Base-by-base conservation (phyloP, 1,140 invertebrate genomes). In the Drosophila asahinai region DNA sequence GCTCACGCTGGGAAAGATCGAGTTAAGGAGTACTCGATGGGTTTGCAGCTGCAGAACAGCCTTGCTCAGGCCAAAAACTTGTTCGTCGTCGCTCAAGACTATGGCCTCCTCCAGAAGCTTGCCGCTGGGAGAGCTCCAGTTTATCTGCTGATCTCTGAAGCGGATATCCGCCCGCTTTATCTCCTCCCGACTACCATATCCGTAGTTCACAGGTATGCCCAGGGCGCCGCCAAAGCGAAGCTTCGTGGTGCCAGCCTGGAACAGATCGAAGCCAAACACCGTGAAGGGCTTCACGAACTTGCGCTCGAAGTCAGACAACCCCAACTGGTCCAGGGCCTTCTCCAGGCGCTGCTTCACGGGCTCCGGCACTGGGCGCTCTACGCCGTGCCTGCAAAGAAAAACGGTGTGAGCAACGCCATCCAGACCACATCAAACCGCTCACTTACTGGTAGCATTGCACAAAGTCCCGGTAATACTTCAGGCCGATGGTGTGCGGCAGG, bases 21-120 rank as follows among this genome's bases (percentile, higher is more conserved):
- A 94, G 79, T 95, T 94, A 48, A 94, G 83, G 15, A 94, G 83
- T 8, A 95, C 78, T 75, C 95, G 94, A 52, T 94, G 89, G 9
- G 94, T 95, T 58, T 95, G 93, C 12, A 94, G 91, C 86, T 94
- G 94, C 58, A 95, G 86, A 48, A 97, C 94, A 93, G 97, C 95
- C 66, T 95, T 94, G 58, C 96, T 96, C 25, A 97, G 95, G 12
- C 95, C 96, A 94, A 97, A 97, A 63, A 96, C 94, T 86, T 97
- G 95, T 6, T 96, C 96, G 49, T 96, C 95, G 48, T 97, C 95
- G 11, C 96, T 95, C 3, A 97, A 80, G 2, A 97, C 86, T 15
- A 97, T 77, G 2, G 96, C 94, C 4, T 96, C 87, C 36, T 95
- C 82, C 15, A 97, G 93, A 43, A 94, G 80, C 75, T 94, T 92